A percentile compares a stretch with the other conserved stretches of the same genome.
Evolutionary conservation across 2,888 invertebrate species (phyloP).

Genomic region (Rotaria sp.): DNA sequence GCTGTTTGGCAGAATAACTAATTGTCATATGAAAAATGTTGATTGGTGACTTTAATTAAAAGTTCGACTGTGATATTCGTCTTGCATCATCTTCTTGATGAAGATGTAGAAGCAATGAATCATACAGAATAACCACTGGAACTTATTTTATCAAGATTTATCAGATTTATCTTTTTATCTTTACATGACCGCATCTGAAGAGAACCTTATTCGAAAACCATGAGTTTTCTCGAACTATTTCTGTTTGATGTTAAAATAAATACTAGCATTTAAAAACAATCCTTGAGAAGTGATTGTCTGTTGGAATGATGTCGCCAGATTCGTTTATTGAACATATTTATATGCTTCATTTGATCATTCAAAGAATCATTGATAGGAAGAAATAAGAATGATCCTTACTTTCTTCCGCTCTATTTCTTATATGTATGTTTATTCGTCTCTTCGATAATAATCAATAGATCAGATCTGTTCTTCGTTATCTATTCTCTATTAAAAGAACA

Average conservation of each 20-base stretch:
- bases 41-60: not conserved
- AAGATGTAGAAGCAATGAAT: not conserved
- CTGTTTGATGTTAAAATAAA: too few species aligned
- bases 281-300: too few species aligned
- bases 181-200: too few species aligned
- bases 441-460: not conserved
- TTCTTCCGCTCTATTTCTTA: not conserved
- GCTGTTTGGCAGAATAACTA: not conserved
- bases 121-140: too few species aligned
- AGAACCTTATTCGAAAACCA: too few species aligned
- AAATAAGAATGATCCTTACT: not conserved
- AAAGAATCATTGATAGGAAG: not conserved
- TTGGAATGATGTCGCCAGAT: not conserved
- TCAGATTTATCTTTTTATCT: too few species aligned
- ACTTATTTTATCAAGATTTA: too few species aligned
- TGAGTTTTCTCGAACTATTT: too few species aligned
- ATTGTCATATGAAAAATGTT: not conserved
- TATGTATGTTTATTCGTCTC: not conserved
- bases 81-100: not conserved
- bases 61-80: not conserved
- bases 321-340: not conserved
- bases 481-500: not conserved
- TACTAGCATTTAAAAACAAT: too few species aligned
- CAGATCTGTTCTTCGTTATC: slow-evolving; percentile 9
- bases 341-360: not conserved